Conservation (phyloP, 2,797 vertebrate genomes). For the Scarus forsteni region DNA sequence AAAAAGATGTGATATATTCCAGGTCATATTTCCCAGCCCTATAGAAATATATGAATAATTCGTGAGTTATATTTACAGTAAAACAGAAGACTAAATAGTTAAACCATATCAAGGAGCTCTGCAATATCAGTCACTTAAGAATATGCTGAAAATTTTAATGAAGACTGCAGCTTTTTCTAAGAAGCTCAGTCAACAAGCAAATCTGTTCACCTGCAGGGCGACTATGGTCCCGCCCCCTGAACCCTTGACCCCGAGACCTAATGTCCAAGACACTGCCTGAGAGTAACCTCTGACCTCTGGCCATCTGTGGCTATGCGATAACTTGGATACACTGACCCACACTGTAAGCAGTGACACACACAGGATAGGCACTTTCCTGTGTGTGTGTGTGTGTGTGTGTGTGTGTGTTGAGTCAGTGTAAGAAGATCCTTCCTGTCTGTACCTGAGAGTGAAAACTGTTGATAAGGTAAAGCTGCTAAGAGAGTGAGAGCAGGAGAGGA, state of each 20-base stretch:
- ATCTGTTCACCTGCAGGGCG: conserved; percentile 14
- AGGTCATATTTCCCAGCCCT: too few species aligned
- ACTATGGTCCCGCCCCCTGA: not conserved
- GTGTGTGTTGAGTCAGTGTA: conserved; percentile 62
- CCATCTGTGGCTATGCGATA: conserved; percentile 4
- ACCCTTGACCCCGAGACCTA: conserved; percentile 15
- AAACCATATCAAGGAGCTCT: too few species aligned
- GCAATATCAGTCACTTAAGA: too few species aligned
- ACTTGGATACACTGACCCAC: conserved; percentile 8
- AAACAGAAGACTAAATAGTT: too few species aligned
- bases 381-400: conserved; percentile 9
- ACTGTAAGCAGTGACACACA: conserved; percentile 8
- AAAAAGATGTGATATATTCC: too few species aligned
- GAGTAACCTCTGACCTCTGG: conserved; percentile 47
- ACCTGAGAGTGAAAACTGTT: conserved; percentile 52
- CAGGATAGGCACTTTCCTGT: not conserved
- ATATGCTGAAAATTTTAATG: too few species aligned
- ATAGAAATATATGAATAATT: too few species aligned
- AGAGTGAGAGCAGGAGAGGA: not conserved
- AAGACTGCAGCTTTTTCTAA: conserved; percentile 33
- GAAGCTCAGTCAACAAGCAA: conserved; percentile 48
- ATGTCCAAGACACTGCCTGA: not conserved
- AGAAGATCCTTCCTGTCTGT: conserved; percentile 48
- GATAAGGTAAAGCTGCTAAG: conserved; percentile 29
- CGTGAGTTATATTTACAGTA: too few species aligned